Evolutionary conservation across 2,113 vertebrate genomes (phyloP), one percentile per base, ranked within the genome.

Genomic region (Solea solea): DNA sequence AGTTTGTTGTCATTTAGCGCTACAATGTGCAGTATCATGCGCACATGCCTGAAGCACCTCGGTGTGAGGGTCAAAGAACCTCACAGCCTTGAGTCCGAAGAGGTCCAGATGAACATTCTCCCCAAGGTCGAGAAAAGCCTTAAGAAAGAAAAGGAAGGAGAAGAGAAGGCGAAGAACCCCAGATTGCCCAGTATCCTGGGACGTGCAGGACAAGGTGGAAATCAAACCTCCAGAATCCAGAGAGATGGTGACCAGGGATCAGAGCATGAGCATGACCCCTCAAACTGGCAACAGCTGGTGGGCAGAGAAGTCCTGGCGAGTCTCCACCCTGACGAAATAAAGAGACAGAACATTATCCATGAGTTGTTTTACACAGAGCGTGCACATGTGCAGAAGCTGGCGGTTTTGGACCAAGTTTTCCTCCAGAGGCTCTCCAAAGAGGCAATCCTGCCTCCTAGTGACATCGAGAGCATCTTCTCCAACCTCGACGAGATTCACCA

Each of bases 301-400:
- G 96, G 95, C 80, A 91, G 94, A 56, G 97, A 99, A 57, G 91
- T 98, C 45, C 87, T 99, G 13, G 81, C 96, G 7, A 93, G 94
- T 49, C 94, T 99, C 69, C 94, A 95, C 39, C 94, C 95, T 59
- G 96, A 95, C 15, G 97, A 99, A 82, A 98, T 99, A 89, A 98
- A 98, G 83, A 95, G 97, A 58, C 98, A 99, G 48, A 97, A 99
- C 88, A 97, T 99, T 75, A 99, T 99, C 65, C 96, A 99, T 51
- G 98, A 99, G 72, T 74, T 99, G 65, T 96, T 99, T 82, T 96
- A 97, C 76, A 99, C 98, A 0, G 98, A 99, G 89, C 93, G 96
- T 27, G 95, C 97, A 73, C 98, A 99, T 3, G 94, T 99, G 51
- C 94, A 96, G 42, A 98, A 95, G 53, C 92, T 99, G 66, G 96